Conservation (phyloP, 2,113 vertebrate species). For the Ptyas mucosa region DNA sequence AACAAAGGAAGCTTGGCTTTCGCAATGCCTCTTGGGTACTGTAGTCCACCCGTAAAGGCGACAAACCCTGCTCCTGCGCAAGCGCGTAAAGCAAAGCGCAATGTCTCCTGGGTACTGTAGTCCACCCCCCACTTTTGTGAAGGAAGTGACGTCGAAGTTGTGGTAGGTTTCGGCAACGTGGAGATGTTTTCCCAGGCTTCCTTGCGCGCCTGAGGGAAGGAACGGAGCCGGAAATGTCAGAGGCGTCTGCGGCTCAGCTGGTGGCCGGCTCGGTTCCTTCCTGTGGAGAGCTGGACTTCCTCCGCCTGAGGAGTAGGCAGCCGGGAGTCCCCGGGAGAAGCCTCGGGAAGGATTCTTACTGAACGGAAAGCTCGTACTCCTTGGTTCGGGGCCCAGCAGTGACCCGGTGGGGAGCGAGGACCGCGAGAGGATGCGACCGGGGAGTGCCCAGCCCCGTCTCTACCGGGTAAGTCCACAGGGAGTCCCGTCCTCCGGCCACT, state of each 20-base stretch:
- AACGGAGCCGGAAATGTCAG: neutral
- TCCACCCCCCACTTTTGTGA: neutral
- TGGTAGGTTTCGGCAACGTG: neutral
- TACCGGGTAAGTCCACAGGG: slow-evolving; percentile 9
- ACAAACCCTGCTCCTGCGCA: neutral
- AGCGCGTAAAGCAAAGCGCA: neutral
- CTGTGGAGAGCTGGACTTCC: neutral
- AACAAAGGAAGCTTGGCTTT: no score
- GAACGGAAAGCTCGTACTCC: neutral
- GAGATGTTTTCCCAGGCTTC: slow-evolving; percentile 8
- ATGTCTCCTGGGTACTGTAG: neutral
- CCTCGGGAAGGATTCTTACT: neutral
- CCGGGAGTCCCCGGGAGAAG: no score
- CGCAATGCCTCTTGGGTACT: neutral
- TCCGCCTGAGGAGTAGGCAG: neutral
- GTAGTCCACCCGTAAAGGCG: neutral
- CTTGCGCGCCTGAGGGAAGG: neutral
- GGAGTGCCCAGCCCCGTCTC: neutral
- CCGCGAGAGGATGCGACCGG: neutral
- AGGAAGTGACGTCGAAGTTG: neutral
- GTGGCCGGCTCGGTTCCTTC: accelerated
- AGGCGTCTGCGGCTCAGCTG: neutral
- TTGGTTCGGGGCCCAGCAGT: neutral
- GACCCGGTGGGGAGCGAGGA: neutral
- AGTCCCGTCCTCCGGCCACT: neutral